These are phyloP conservation scores for Rhodeus uyekii DNA, from an alignment of 2,797 vertebrate species.

Conservation along the genomic window DNA sequence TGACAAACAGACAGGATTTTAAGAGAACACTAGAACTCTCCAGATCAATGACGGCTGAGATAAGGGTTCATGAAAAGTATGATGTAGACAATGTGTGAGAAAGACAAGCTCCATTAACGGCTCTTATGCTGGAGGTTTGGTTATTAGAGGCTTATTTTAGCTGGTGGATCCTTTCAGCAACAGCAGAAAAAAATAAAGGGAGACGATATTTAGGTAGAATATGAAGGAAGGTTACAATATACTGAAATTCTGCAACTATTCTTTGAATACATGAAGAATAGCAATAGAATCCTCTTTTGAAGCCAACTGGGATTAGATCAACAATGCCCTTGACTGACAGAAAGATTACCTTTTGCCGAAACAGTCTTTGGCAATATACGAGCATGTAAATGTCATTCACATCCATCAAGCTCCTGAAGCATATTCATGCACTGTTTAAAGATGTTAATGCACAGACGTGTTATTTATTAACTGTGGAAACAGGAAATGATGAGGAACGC, in stretches of 20 bases:
- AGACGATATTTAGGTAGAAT: neutral
- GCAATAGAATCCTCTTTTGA: constrained; percentile 40
- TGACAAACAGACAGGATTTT: neutral
- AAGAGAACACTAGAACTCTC: neutral
- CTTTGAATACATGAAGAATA: constrained; percentile 35
- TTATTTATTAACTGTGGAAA: constrained; percentile 54
- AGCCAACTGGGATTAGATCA: constrained; percentile 53
- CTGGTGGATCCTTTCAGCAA: neutral
- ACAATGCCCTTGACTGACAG: constrained; percentile 54
- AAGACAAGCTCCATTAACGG: constrained; percentile 5
- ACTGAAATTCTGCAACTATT: constrained; percentile 19
- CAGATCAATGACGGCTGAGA: constrained; percentile 4
- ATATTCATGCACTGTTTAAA: constrained; percentile 42
- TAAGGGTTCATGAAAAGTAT: constrained; percentile 37
- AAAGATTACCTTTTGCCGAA: constrained; percentile 51
- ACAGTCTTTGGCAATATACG: constrained; percentile 52
- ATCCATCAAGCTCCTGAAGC: constrained; percentile 51
- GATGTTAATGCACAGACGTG: constrained; percentile 51
- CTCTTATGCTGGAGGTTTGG: neutral
- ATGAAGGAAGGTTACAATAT: constrained; percentile 35
- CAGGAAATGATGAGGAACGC: constrained; percentile 51
- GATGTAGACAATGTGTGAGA: neutral
- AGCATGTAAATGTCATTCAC: constrained; percentile 56
- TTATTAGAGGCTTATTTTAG: constrained; percentile 2
- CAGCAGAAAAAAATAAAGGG: neutral